phyloP scores from a whole-genome alignment of 1,140 invertebrate species.

The Tribolium madens region DNA sequence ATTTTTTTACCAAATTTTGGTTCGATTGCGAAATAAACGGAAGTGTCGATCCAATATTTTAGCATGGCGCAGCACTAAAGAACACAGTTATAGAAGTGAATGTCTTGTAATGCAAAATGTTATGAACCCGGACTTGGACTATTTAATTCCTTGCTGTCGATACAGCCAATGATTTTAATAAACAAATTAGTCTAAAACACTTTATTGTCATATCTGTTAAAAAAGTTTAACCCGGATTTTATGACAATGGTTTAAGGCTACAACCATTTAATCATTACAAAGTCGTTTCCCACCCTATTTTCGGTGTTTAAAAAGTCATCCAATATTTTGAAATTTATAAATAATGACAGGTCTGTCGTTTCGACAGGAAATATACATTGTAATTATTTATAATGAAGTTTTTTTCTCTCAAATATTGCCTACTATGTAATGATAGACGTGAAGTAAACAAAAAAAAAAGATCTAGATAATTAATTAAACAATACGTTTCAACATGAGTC shows the following conservation, averaged over 20 bases:
- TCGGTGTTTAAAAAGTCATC: slow-evolving; percentile 4
- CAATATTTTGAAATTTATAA: slow-evolving; percentile 36
- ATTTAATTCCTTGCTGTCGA: slow-evolving; percentile 27
- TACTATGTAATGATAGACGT: slow-evolving; percentile 15
- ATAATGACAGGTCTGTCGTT: slow-evolving; percentile 22
- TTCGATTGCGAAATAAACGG: not conserved
- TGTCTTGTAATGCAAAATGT: slow-evolving; percentile 35
- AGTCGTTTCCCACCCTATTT: slow-evolving; percentile 24
- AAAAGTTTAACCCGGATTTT: slow-evolving; percentile 2
- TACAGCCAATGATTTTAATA: slow-evolving; percentile 26
- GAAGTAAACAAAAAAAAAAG: too few relatives aligned
- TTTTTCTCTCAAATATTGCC: slow-evolving; percentile 17
- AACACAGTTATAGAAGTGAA: slow-evolving; percentile 32
- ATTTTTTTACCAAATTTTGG: too few relatives aligned
- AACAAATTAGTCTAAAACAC: slow-evolving; percentile 27
- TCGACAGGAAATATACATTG: slow-evolving; percentile 26
- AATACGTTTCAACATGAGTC: not conserved
- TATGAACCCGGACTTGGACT: slow-evolving; percentile 29
- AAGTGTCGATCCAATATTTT: slow-evolving; percentile 7
- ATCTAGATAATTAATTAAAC: not conserved
- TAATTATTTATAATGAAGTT: slow-evolving; percentile 39
- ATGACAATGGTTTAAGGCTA: not conserved
- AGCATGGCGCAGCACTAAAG: slow-evolving; percentile 1
- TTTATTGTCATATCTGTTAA: slow-evolving; percentile 19
- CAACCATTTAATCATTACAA: not conserved